A percentile compares a stretch with the other conserved stretches of the same genome.
Evolutionary conservation across 1,140 invertebrate species (phyloP).

Genomic region (Drosophila malerkotliana): DNA sequence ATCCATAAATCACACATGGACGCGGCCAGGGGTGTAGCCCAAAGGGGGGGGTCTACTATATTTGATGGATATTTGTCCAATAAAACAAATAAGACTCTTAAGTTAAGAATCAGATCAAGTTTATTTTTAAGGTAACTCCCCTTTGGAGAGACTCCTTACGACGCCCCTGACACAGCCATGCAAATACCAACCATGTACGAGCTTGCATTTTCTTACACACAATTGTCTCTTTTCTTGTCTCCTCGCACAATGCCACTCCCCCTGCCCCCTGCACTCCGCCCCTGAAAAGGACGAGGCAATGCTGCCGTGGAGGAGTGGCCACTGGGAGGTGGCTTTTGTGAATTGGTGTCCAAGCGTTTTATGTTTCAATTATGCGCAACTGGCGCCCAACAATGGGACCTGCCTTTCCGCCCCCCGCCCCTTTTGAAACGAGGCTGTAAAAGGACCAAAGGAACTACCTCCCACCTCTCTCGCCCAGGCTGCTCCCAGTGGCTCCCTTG

Average conservation of each 20-base stretch:
- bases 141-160: background rate
- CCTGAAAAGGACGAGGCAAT: background rate
- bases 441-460: conserved; percentile 44
- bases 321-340: conserved; percentile 66
- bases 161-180: background rate
- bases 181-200: conserved; percentile 4
- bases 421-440: conserved; percentile 69
- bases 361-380: conserved; percentile 82
- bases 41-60: background rate
- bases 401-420: conserved; percentile 24
- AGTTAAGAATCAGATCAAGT: too few species aligned
- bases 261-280: background rate
- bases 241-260: conserved; percentile 61
- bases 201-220: conserved; percentile 79
- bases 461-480: background rate
- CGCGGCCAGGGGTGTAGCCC: background rate
- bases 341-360: conserved; percentile 82
- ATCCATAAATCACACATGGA: conserved; percentile 62
- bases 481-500: background rate
- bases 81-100: too few species aligned
- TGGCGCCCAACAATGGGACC: conserved; percentile 74
- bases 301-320: background rate
- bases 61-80: too few species aligned
- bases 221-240: conserved; percentile 76
- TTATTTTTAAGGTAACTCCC: background rate